Conservation (phyloP, 2,888 invertebrate genomes). For the Epistrophe eligans region DNA sequence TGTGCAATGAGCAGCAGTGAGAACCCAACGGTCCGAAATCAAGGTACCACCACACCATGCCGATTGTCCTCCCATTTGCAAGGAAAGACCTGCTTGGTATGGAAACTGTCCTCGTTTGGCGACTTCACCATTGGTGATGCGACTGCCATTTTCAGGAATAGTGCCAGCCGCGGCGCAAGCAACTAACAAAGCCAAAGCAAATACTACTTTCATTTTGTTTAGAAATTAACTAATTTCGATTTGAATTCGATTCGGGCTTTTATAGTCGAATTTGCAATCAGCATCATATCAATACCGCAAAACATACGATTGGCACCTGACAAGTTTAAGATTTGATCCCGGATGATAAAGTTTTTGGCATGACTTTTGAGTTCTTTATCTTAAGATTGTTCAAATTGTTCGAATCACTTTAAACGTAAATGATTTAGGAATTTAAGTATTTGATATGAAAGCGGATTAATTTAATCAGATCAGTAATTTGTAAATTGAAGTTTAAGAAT, state of each 20-base stretch:
- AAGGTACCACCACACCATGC: slow-evolving; percentile 79
- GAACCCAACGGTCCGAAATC: slow-evolving; percentile 77
- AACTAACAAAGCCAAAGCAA: slow-evolving; percentile 72
- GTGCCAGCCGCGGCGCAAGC: slow-evolving; percentile 71
- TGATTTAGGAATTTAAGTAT: too few species aligned
- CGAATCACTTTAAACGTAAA: too few species aligned
- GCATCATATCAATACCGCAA: background rate
- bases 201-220: slow-evolving; percentile 76
- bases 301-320: background rate
- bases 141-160: slow-evolving; percentile 60
- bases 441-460: too few species aligned
- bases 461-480: too few species aligned
- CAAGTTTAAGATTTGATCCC: background rate
- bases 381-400: too few species aligned
- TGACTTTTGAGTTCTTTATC: too few species aligned
- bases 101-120: slow-evolving; percentile 76
- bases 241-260: background rate
- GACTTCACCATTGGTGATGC: slow-evolving; percentile 77
- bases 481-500: too few species aligned
- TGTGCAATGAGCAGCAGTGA: slow-evolving; percentile 79
- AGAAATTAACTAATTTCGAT: slow-evolving; percentile 6
- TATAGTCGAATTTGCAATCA: slow-evolving; percentile 19
- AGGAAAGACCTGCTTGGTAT: slow-evolving; percentile 76
- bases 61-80: slow-evolving; percentile 22
- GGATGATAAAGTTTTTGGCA: too few species aligned